Base-by-base conservation (phyloP, 2,888 invertebrate genomes). In the Drosophila aldrichi region DNA sequence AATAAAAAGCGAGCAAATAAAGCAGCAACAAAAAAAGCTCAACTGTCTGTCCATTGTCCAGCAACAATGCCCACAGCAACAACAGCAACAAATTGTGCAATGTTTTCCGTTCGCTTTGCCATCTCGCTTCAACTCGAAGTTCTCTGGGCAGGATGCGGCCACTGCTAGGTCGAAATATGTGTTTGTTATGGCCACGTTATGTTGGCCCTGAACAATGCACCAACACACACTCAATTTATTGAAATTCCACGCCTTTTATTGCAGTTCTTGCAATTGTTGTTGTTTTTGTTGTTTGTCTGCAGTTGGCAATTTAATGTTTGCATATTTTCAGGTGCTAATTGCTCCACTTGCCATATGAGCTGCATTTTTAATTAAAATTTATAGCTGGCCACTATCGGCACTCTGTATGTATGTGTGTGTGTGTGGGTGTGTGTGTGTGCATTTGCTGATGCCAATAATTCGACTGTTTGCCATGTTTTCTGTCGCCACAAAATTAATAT, bases 301-400 rank as follows among this genome's bases (percentile, higher is more conserved):
- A 76, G 81, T 74, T 75, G 88, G 79, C 82, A 87, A 90, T 86
- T 91, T 92, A 92, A 91, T 91, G 92, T 91, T 90, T 92, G 91
- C 91, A 91, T 91, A 91, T 91, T 91, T 92, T 90, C 92, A 92
- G 92, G 91, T 91, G 92, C 91, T 91, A 91, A 91, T 92, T 91
- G 92, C 80, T 92, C 92, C 90, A 83, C 90, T 91, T 85, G 84
- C 88, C 92, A 92, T 91, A 91, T 91, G 90, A 91, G 90, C 70
- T 90, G 91, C 84, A 92, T 91, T 90, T 90, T 92, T 89, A 90
- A 92, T 91, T 89, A 88, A 90, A 81, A 91, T 88, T 91, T 91
- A 90, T 91, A 64, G 79, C 77, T 63, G 60, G 44, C 64, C 54
- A 71, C 67, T 70, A 61, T 59, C 57, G 60, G 54, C 49, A 44